Conservation (phyloP, 2,888 invertebrate genomes). For the Drosophila formosana region DNA sequence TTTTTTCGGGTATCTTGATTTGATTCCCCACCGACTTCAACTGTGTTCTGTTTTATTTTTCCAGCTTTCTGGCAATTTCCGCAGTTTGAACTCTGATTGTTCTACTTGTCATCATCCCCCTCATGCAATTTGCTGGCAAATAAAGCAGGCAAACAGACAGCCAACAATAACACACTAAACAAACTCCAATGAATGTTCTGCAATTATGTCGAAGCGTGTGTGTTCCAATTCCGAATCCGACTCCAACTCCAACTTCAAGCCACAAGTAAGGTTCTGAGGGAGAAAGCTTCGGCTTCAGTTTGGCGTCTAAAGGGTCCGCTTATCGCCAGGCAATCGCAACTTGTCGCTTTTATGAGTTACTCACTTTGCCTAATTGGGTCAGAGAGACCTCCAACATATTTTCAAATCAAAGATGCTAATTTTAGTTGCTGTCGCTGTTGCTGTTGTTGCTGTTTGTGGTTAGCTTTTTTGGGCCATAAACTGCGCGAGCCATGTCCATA, state of each 20-base stretch:
- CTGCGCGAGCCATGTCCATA: constrained; percentile 21
- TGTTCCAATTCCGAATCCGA: constrained; percentile 46
- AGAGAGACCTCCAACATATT: constrained; percentile 50
- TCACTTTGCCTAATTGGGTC: constrained; percentile 72
- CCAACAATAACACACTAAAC: constrained; percentile 29
- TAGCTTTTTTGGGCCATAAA: constrained; percentile 48
- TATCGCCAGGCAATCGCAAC: constrained; percentile 60
- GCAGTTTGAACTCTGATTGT: constrained; percentile 72
- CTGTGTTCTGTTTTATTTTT: not conserved
- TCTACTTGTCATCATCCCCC: constrained; percentile 68
- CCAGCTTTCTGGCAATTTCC: constrained; percentile 67
- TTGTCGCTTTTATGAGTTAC: constrained; percentile 71
- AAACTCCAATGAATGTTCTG: constrained; percentile 49
- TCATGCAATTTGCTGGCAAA: constrained; percentile 44
- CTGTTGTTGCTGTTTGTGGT: constrained; percentile 27
- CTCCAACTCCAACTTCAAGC: not conserved
- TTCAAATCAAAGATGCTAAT: constrained; percentile 78
- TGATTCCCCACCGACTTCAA: constrained; percentile 13
- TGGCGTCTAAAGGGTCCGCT: constrained; percentile 52
- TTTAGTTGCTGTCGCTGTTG: constrained; percentile 30
- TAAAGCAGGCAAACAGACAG: constrained; percentile 34
- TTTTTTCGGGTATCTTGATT: constrained; percentile 42
- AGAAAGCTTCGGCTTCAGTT: constrained; percentile 49
- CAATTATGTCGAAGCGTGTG: constrained; percentile 53
- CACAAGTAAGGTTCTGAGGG: constrained; percentile 23